Base-by-base conservation (phyloP, 2,797 vertebrate species). In the Apogon hyalosoma region DNA sequence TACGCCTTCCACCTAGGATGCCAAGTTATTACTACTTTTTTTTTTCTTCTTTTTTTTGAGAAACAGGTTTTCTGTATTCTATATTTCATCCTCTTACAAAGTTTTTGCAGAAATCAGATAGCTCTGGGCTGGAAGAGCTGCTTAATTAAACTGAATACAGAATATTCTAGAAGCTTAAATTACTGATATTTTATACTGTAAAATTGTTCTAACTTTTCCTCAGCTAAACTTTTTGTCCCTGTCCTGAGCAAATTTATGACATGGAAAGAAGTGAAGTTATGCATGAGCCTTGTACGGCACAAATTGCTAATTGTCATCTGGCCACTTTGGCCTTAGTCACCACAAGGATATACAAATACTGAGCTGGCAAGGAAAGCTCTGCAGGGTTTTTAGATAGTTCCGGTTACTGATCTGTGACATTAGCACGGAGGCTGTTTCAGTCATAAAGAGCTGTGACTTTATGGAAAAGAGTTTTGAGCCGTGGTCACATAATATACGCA, bases 341-440 rank as follows among this genome's bases (percentile, higher is more conserved):
- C 60, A 52, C 53, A 43, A 21, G 28, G 28, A 55, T 52, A 14
- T 41, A 53, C 60, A 85, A 73, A 82, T 69, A 79, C 18, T 70
- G 64, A 66, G 49, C 52, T 75, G 74, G 63, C 65, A 67, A 56
- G 49, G 41, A 59, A 45, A 67, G 43, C 51, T 70, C 41, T 64
- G 73, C 77, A 41, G 60, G 51, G 31, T 18, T 78, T 72, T 56
- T 40, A 65, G 63, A 84, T 71, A 73, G 75, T 82, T 79, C 73
- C 60, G 64, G 40, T 65, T 59, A 52, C 41, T 76, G 73, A 77
- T 79, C 56, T 77, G 71, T 77, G 66, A 76, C 51, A 77, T 49
- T 70, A 75, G 50, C 55, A 71, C 36, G 28, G 71, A 64, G 58
- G 53, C 28, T 63, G 40, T 73, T 63, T 72, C 45, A 46, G 7